Percentiles rank a stretch among this genome's conserved stretches.
These are phyloP conservation scores for Catonia carolina DNA, from an alignment of 2,888 invertebrate genomes.

Conservation along the genomic window DNA sequence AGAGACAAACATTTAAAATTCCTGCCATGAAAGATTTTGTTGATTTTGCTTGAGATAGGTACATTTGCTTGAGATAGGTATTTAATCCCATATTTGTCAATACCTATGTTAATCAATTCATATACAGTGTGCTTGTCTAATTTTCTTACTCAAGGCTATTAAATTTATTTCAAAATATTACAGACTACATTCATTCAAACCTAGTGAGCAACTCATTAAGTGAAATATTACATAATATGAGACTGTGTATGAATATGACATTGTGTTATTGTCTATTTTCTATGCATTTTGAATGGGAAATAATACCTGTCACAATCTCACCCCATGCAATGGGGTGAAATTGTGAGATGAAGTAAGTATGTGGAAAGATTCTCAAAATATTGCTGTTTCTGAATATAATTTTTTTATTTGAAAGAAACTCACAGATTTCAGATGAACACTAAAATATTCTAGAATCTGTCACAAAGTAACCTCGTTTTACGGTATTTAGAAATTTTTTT, in stretches of 20 bases:
- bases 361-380: not conserved
- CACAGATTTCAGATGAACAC: not conserved
- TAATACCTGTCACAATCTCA: too few relatives aligned
- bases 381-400: not conserved
- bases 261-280: not conserved
- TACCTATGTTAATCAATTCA: not conserved
- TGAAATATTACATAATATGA: not conserved
- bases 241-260: too few relatives aligned
- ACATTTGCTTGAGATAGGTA: too few relatives aligned
- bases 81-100: not conserved
- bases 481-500: too few relatives aligned
- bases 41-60: too few relatives aligned
- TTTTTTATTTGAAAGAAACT: not conserved
- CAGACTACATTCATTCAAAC: not conserved
- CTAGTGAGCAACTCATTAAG: not conserved
- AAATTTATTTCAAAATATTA: not conserved
- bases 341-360: not conserved
- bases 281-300: not conserved
- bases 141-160: not conserved
- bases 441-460: not conserved
- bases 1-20: not conserved
- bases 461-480: not conserved
- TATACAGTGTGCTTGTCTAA: not conserved
- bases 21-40: not conserved
- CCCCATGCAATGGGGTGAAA: not conserved